phyloP scores from a whole-genome alignment of 2,113 vertebrate genomes.

The Heterotilapia buettikoferi region DNA sequence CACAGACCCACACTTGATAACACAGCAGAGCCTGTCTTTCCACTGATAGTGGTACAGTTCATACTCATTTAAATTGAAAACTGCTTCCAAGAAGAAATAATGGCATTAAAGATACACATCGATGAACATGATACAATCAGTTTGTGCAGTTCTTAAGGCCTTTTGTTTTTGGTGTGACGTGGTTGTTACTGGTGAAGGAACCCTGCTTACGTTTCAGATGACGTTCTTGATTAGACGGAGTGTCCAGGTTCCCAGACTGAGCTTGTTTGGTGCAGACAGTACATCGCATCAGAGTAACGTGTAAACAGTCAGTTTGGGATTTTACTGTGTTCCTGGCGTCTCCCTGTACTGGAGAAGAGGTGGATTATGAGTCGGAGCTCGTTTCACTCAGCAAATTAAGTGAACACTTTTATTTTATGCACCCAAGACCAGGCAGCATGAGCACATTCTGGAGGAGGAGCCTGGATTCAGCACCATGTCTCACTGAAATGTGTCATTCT shows the following conservation, averaged over 20 bases:
- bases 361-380: neutral
- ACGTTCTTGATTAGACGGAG: neutral
- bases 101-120: neutral
- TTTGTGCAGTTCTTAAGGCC: neutral
- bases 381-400: neutral
- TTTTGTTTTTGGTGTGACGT: neutral
- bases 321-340: no score
- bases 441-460: neutral
- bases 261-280: neutral
- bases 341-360: neutral
- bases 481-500: neutral
- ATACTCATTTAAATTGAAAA: neutral
- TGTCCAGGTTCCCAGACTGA: neutral
- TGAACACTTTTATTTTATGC: neutral
- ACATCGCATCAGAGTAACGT: neutral
- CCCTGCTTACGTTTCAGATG: neutral
- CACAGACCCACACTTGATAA: neutral
- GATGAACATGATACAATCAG: neutral
- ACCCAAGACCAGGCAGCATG: no score
- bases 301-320: neutral
- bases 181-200: neutral
- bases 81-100: neutral
- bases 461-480: neutral
- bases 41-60: neutral
- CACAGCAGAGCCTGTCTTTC: neutral